These are phyloP conservation scores for Cromileptes altivelis DNA, from an alignment of 2,113 vertebrate species.

Conservation along the genomic window DNA sequence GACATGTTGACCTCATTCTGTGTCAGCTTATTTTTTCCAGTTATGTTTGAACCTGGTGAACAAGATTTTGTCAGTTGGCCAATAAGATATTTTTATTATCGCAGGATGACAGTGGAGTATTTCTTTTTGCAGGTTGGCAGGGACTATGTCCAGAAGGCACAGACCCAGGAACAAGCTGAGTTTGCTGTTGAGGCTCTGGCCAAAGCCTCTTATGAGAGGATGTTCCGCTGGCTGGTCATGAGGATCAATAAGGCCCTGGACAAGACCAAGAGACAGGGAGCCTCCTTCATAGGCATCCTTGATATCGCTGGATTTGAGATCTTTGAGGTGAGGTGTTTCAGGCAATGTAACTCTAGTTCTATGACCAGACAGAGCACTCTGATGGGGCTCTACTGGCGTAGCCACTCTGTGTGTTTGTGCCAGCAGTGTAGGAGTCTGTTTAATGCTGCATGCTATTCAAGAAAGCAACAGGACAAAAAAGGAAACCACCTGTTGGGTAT, in stretches of 20 bases:
- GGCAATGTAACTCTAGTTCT: not conserved
- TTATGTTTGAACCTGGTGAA: not conserved
- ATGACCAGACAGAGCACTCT: not conserved
- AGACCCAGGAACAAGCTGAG: conserved; percentile 99
- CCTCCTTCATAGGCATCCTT: conserved; percentile 98
- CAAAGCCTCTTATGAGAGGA: conserved; percentile 96
- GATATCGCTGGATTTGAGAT: conserved; percentile 99
- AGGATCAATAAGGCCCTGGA: conserved; percentile 98
- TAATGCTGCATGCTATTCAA: too few relatives aligned
- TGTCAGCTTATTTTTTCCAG: too few relatives aligned
- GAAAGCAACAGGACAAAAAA: too few relatives aligned
- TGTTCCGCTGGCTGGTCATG: conserved; percentile 98
- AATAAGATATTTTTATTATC: too few relatives aligned
- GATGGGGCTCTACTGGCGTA: not conserved
- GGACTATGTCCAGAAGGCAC: conserved; percentile 98
- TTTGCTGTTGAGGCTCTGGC: conserved; percentile 97
- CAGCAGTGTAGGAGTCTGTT: too few relatives aligned
- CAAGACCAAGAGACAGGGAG: conserved; percentile 98
- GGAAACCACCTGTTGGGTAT: too few relatives aligned
- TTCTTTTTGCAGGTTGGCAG: conserved; percentile 85
- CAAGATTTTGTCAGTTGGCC: not conserved
- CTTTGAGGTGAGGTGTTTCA: conserved; percentile 89
- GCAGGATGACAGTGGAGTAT: not conserved
- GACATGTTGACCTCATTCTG: not conserved
- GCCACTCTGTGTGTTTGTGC: not conserved